These are phyloP conservation scores for Hystrix brachyura DNA, from an alignment of 2,113 vertebrate species.

Conservation along the genomic window DNA sequence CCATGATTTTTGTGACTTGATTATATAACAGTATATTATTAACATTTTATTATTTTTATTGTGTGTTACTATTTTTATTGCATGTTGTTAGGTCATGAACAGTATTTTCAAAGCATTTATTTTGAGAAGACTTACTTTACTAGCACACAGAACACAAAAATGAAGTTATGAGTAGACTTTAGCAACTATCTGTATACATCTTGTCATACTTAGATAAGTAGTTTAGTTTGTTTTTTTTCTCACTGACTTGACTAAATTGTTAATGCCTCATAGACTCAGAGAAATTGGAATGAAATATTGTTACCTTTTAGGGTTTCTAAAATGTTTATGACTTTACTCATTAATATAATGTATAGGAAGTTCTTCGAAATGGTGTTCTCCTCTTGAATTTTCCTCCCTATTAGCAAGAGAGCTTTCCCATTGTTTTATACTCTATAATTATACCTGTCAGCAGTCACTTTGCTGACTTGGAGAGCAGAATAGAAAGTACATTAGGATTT, in stretches of 20 bases:
- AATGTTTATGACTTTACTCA: slow-evolving; percentile 44
- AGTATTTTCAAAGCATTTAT: slow-evolving; percentile 58
- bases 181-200: not conserved
- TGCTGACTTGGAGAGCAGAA: not conserved
- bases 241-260: not conserved
- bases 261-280: not conserved
- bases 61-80: not conserved
- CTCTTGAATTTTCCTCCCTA: slow-evolving; percentile 14
- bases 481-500: not conserved
- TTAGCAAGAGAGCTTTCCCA: not conserved
- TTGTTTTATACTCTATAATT: not conserved
- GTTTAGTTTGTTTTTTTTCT: not conserved
- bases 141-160: slow-evolving; percentile 15
- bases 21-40: not conserved
- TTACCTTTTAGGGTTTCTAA: slow-evolving; percentile 47
- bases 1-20: slow-evolving; percentile 21
- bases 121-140: slow-evolving; percentile 58
- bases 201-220: slow-evolving; percentile 23
- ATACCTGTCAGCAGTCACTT: not conserved
- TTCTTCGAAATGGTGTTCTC: not conserved
- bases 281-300: slow-evolving; percentile 50
- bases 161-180: not conserved
- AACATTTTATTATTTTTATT: not conserved
- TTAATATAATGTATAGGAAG: not conserved
- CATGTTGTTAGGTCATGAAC: not conserved